phyloP scores from a whole-genome alignment of 2,888 invertebrate species.

The Neuroscelio doddi region DNA sequence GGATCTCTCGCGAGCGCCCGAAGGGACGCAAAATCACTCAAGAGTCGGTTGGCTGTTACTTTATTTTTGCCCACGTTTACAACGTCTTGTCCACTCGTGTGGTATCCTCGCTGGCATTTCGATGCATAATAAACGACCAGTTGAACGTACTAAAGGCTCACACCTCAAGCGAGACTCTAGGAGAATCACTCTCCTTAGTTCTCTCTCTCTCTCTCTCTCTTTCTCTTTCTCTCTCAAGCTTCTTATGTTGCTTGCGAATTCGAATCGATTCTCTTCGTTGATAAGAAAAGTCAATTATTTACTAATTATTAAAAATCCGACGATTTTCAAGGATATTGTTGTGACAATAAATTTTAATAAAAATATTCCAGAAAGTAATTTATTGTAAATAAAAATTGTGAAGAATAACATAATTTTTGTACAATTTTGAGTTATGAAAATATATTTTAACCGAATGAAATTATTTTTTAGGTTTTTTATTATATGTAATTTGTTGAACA shows the following conservation, averaged over 20 bases:
- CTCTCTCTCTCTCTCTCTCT: constrained; percentile 14
- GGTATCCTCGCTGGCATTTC: constrained; percentile 70
- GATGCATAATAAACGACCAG: constrained; percentile 71
- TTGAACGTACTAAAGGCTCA: constrained; percentile 65
- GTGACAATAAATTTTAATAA: too few relatives aligned
- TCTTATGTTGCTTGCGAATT: constrained; percentile 39
- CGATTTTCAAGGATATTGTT: too few relatives aligned
- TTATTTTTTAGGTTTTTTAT: too few relatives aligned
- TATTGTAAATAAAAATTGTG: too few relatives aligned
- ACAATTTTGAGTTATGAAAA: too few relatives aligned
- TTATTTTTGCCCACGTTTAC: constrained; percentile 66
- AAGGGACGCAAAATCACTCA: constrained; percentile 69
- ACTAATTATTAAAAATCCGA: too few relatives aligned
- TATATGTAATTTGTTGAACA: too few relatives aligned
- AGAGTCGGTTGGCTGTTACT: constrained; percentile 61
- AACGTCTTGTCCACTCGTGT: constrained; percentile 70
- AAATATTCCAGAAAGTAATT: too few relatives aligned
- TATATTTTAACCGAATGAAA: too few relatives aligned
- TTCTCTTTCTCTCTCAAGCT: constrained; percentile 42
- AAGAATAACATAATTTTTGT: too few relatives aligned
- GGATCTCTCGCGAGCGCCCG: constrained; percentile 54
- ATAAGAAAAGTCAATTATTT: constrained; percentile 52
- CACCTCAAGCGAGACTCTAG: constrained; percentile 55
- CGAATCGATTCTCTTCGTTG: constrained; percentile 39
- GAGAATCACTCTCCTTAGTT: constrained; percentile 14